Evolutionary conservation across 2,113 vertebrate genomes (phyloP), one percentile per base, ranked within the genome.

Genomic region (Phainopepla nitens): DNA sequence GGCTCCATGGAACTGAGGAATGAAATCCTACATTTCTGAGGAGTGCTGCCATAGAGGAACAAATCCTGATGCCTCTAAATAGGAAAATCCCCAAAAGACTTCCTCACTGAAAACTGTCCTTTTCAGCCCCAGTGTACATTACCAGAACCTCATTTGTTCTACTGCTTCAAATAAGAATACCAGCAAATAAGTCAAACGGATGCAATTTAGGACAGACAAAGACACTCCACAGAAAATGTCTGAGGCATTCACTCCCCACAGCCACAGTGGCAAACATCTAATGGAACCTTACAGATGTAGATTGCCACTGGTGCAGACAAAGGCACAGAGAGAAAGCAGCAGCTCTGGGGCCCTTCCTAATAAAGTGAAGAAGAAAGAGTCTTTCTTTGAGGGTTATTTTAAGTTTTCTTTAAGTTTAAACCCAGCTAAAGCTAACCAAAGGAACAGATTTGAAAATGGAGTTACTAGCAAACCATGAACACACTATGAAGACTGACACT

Each of bases 141-240:
- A n/a, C 16, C 10, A 82, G 39, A 84, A 49, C 53, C 24, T 42
- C 3, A 8, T 82, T 58, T 66, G 54, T 93, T 41, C 20, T 76
- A 28, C 24, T 90, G 25, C 27, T 51, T 85, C 27, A 84, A 56
- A 65, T 54, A 84, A 87, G 92, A 87, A 87, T 54, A 84, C 28
- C 23, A 81, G 87, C 15, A 96, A 87, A 58, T 54, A 73, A 73
- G 35, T 72, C 61, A 94, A 87, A 82, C 42, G 12, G 49, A 68
- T 79, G 49, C 31, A 79, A 39, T 61, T 92, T 65, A 85, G 44
- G 49, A 70, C 7, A 27, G 51, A 71, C 41, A 71, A 70, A 50
- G 72, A 39, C 42, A 29, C 13, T 72, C 27, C 29, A 58, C 24
- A 36, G 56, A 71, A 81, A 54, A 36, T 10, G n/a, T 75, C 33